Evolutionary conservation across 2,113 vertebrate genomes (phyloP).

Genomic region (Bos javanicus): DNA sequence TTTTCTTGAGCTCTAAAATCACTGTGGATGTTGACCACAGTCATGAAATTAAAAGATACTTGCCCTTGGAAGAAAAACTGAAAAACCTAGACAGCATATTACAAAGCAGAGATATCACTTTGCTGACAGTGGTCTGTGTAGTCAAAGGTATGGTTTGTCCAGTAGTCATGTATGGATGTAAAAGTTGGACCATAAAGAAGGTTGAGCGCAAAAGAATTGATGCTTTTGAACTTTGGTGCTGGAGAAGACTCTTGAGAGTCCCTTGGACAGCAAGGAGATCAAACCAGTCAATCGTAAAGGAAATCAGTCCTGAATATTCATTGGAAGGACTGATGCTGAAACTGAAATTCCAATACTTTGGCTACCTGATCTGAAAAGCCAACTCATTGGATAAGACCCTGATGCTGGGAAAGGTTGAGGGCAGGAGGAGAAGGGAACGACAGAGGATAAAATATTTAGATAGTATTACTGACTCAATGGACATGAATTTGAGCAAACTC

Average conservation of each 20-base stretch:
- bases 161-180: not conserved
- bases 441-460: too few species aligned
- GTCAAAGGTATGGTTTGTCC: not conserved
- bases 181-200: not conserved
- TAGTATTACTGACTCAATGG: too few species aligned
- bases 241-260: not conserved
- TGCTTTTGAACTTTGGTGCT: not conserved
- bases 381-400: not conserved
- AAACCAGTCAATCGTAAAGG: not conserved
- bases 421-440: not conserved
- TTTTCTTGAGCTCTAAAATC: not conserved
- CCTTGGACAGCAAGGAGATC: not conserved
- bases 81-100: not conserved
- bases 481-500: too few species aligned
- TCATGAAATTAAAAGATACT: not conserved
- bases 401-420: not conserved
- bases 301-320: not conserved
- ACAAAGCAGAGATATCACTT: not conserved
- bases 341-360: not conserved
- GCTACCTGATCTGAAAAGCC: not conserved
- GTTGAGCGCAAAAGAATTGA: not conserved
- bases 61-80: not conserved
- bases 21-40: not conserved
- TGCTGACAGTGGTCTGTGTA: not conserved
- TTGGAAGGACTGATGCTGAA: not conserved